These are phyloP conservation scores for human (Homo sapiens) DNA, from an alignment of 2,113 vertebrate species.

Conservation along the genomic window GRCh38 chr20:10783501-10784000, in stretches of 20 bases:
- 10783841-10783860: too few species aligned
- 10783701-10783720: slow-evolving; percentile 79
- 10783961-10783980: too few species aligned
- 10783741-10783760: slow-evolving; percentile 72
- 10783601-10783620: neutral
- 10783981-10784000: too few species aligned
- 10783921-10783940: too few species aligned
- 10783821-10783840: too few species aligned
- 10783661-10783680: slow-evolving; percentile 59
- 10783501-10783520: neutral
- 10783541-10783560: neutral
- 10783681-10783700: slow-evolving; percentile 67
- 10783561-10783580: slow-evolving; percentile 6
- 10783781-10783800: neutral
- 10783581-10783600: neutral
- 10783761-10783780: slow-evolving; percentile 57
- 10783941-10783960: too few species aligned
- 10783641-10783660: neutral
- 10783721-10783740: slow-evolving; percentile 77
- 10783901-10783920: too few species aligned
- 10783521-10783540: neutral
- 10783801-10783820: too few species aligned
- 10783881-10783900: too few species aligned
- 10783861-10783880: too few species aligned
- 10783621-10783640: neutral